phyloP scores from a whole-genome alignment of 2,888 invertebrate species.

The Amiota minor region DNA sequence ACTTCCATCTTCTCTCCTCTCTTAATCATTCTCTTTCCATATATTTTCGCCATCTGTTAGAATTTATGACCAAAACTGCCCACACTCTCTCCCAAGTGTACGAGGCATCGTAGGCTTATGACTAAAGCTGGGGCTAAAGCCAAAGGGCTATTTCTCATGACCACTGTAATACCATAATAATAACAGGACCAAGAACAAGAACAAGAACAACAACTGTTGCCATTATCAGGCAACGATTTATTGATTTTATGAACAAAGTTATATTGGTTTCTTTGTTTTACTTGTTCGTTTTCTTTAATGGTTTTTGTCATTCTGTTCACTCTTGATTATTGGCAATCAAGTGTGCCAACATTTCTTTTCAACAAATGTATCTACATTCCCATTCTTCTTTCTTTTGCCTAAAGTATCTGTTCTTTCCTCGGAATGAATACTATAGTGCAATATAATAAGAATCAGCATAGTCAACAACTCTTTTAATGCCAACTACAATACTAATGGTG shows the following conservation, averaged over 20 bases:
- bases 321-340: neutral
- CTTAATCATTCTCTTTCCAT: too few relatives aligned
- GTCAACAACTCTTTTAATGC: slow-evolving; percentile 31
- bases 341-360: slow-evolving; percentile 22
- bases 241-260: slow-evolving; percentile 16
- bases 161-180: too few relatives aligned
- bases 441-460: slow-evolving; percentile 36
- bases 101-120: neutral
- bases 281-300: slow-evolving; percentile 15
- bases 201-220: slow-evolving; percentile 12
- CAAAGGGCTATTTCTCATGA: too few relatives aligned
- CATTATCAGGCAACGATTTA: slow-evolving; percentile 12
- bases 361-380: neutral
- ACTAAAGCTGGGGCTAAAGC: neutral
- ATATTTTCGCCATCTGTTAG: too few relatives aligned
- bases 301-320: slow-evolving; percentile 20
- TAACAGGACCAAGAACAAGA: neutral
- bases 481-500: slow-evolving; percentile 34
- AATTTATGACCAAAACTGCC: too few relatives aligned
- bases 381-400: neutral
- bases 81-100: neutral
- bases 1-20: too few relatives aligned
- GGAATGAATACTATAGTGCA: neutral
- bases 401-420: neutral
- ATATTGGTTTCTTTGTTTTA: slow-evolving; percentile 25